phyloP scores from a whole-genome alignment of 2,888 invertebrate genomes.

The Drosophila robusta region DNA sequence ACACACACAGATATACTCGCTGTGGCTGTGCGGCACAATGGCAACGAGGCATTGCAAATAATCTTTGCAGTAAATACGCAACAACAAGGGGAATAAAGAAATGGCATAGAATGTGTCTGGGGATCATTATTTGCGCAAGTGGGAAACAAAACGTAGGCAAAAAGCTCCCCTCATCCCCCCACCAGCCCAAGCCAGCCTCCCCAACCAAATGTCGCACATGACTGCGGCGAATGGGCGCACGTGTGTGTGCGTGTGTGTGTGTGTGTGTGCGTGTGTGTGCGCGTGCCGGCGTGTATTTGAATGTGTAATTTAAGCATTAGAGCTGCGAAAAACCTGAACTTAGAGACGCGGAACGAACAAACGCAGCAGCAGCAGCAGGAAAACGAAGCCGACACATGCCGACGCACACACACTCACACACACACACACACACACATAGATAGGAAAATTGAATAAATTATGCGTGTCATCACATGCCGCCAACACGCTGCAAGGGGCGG shows the following conservation, averaged over 20 bases:
- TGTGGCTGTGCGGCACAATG: constrained; percentile 40
- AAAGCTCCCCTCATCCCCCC: constrained; percentile 31
- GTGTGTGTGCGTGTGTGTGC: constrained; percentile 22
- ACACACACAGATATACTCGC: not conserved
- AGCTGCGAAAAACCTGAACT: constrained; percentile 75
- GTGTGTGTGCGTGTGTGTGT: constrained; percentile 24
- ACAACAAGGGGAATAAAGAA: constrained; percentile 33
- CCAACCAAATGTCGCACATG: constrained; percentile 73
- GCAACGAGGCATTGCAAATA: constrained; percentile 76
- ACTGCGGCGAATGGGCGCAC: constrained; percentile 62
- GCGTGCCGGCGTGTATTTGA: constrained; percentile 61
- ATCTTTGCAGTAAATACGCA: constrained; percentile 78
- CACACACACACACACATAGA: constrained; percentile 25
- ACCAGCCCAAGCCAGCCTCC: not conserved
- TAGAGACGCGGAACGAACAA: constrained; percentile 30
- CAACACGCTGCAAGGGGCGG: constrained; percentile 22
- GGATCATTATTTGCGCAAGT: constrained; percentile 82
- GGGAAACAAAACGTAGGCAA: constrained; percentile 79
- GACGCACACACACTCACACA: constrained; percentile 16
- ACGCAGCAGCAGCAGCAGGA: constrained; percentile 32
- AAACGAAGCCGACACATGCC: constrained; percentile 45
- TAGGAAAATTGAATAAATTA: constrained; percentile 81
- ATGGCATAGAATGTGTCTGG: constrained; percentile 71
- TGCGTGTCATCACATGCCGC: constrained; percentile 81
- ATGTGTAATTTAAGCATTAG: constrained; percentile 81